Percentiles rank a stretch among this genome's conserved stretches.
These are phyloP conservation scores for Cephus cinctus DNA, from an alignment of 1,140 invertebrate genomes.

Conservation along the genomic window DNA sequence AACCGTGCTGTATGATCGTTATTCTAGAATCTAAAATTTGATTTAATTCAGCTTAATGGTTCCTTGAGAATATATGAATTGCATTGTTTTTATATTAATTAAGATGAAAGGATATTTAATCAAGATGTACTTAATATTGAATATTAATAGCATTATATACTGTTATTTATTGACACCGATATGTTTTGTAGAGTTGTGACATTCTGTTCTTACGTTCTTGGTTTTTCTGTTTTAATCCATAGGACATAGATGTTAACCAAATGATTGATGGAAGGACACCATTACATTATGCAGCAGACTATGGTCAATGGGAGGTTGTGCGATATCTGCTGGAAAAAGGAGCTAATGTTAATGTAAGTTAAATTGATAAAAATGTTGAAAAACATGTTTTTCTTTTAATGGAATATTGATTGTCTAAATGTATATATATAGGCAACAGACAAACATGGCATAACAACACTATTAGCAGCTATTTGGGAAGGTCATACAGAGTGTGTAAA, in stretches of 20 bases:
- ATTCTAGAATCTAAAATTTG: no score
- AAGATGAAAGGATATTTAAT: no score
- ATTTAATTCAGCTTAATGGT: no score
- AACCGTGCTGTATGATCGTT: no score
- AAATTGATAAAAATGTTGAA: constrained; percentile 7
- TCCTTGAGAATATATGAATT: no score
- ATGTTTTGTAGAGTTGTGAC: background rate
- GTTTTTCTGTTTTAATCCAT: constrained; percentile 20
- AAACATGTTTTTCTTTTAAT: background rate
- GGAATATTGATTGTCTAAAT: constrained; percentile 1
- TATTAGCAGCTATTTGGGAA: constrained; percentile 94
- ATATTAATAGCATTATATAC: background rate
- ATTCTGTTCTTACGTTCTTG: constrained; percentile 1
- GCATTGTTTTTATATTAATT: no score
- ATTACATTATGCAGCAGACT: constrained; percentile 91
- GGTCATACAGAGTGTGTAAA: constrained; percentile 90
- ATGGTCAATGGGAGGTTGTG: constrained; percentile 89
- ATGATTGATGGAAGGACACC: constrained; percentile 83
- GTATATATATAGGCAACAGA: constrained; percentile 70
- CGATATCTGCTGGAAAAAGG: constrained; percentile 85
- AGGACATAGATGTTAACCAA: constrained; percentile 84
- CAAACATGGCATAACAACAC: constrained; percentile 90
- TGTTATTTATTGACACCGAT: constrained; percentile 5
- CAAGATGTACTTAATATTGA: no score
- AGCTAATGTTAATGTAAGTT: constrained; percentile 89